phyloP scores from a whole-genome alignment of 2,797 vertebrate species.

The Fistularia tabacaria region DNA sequence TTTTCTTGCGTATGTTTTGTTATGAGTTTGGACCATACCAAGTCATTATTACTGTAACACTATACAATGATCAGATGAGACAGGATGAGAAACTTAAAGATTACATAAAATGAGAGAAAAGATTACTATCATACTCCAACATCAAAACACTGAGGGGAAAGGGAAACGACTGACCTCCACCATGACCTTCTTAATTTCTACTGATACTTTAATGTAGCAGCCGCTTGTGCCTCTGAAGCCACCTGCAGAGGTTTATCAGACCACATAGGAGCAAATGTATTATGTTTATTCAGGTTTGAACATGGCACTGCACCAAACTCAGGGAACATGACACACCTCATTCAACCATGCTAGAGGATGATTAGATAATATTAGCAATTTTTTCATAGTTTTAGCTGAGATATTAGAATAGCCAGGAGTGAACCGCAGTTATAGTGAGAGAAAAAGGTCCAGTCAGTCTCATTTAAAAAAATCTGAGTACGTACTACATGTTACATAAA shows the following conservation, averaged over 20 bases:
- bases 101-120: neutral
- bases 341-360: neutral
- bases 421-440: too few species aligned
- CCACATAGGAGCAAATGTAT: slow-evolving; percentile 11
- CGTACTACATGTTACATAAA: too few species aligned
- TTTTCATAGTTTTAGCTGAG: too few species aligned
- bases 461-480: too few species aligned
- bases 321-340: slow-evolving; percentile 39
- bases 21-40: too few species aligned
- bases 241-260: slow-evolving; percentile 10
- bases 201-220: slow-evolving; percentile 20
- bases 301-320: slow-evolving; percentile 41
- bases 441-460: too few species aligned
- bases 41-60: too few species aligned
- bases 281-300: slow-evolving; percentile 18
- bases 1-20: too few species aligned
- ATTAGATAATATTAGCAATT: too few species aligned
- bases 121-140: neutral
- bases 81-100: too few species aligned
- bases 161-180: slow-evolving; percentile 2
- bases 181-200: neutral
- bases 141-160: neutral
- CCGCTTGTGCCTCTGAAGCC: slow-evolving; percentile 13
- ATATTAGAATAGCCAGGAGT: too few species aligned
- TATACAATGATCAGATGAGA: too few species aligned